Percentiles rank a stretch among this genome's conserved stretches.
Conservation (phyloP, 2,888 invertebrate genomes). For the Druceiella hillmani region DNA sequence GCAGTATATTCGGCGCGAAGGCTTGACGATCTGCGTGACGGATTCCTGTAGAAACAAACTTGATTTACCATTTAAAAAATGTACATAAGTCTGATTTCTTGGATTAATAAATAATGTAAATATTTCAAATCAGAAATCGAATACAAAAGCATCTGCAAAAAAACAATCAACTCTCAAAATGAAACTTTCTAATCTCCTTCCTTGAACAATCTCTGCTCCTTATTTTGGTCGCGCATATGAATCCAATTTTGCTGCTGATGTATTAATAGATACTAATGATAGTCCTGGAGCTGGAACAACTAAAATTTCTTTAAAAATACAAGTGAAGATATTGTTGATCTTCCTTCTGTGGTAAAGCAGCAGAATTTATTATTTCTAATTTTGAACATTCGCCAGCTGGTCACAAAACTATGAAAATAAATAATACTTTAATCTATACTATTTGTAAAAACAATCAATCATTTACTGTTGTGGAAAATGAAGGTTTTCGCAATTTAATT, state of each 20-base stretch:
- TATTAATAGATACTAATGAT: constrained; percentile 2
- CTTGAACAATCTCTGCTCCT: not conserved
- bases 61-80: constrained; percentile 20
- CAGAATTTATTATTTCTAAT: constrained; percentile 16
- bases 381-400: constrained; percentile 19
- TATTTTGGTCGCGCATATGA: not conserved
- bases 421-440: constrained; percentile 23
- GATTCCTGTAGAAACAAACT: constrained; percentile 12
- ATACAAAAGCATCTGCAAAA: constrained; percentile 2
- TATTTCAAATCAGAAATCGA: constrained; percentile 1
- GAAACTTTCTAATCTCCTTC: constrained; percentile 1
- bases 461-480: constrained; percentile 19
- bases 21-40: too few relatives aligned
- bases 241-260: constrained; percentile 1
- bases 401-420: constrained; percentile 21
- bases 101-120: constrained; percentile 2
- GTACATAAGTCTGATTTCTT: constrained; percentile 5
- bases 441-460: constrained; percentile 25
- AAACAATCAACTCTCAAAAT: constrained; percentile 2
- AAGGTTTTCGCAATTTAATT: constrained; percentile 21
- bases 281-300: constrained; percentile 4
- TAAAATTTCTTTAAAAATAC: constrained; percentile 7
- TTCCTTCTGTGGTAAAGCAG: constrained; percentile 10
- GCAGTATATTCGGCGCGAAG: not conserved
- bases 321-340: constrained; percentile 8